Evolutionary conservation across 2,888 invertebrate species (phyloP).

Genomic region (Tenthredo scrophulariae): DNA sequence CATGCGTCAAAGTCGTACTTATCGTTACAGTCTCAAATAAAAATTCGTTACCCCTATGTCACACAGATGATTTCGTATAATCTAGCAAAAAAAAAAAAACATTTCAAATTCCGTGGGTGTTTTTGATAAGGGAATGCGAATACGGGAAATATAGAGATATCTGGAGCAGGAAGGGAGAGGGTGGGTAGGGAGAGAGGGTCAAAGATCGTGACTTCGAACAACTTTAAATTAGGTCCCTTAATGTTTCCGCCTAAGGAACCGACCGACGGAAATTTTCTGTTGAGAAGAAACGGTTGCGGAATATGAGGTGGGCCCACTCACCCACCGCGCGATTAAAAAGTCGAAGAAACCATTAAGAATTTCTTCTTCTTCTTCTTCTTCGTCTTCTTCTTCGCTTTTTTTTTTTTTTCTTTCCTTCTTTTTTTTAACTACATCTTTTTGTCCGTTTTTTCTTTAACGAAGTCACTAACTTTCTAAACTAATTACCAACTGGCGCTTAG

Average conservation of each 20-base stretch:
- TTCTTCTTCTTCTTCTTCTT: constrained; percentile 1
- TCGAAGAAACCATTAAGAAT: constrained; percentile 37
- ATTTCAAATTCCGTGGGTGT: neutral
- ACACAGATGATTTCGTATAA: neutral
- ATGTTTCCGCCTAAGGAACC: constrained; percentile 36
- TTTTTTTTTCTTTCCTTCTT: neutral
- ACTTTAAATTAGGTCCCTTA: constrained; percentile 54
- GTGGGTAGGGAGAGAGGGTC: neutral
- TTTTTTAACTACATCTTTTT: neutral
- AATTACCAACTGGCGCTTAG: constrained; percentile 34
- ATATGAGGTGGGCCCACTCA: neutral
- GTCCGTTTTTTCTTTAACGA: constrained; percentile 18
- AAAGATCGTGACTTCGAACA: constrained; percentile 31
- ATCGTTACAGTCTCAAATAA: neutral
- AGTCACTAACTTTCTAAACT: constrained; percentile 40
- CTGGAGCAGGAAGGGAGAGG: neutral
- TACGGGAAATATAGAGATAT: neutral
- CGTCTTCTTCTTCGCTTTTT: neutral
- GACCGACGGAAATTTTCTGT: neutral
- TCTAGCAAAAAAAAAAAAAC: neutral
- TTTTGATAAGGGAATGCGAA: neutral
- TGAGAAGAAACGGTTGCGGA: neutral
- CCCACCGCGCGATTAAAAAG: constrained; percentile 31
- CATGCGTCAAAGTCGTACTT: neutral
- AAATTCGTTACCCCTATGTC: neutral